phyloP scores from a whole-genome alignment of 2,797 vertebrate genomes.

The Trachurus trachurus region DNA sequence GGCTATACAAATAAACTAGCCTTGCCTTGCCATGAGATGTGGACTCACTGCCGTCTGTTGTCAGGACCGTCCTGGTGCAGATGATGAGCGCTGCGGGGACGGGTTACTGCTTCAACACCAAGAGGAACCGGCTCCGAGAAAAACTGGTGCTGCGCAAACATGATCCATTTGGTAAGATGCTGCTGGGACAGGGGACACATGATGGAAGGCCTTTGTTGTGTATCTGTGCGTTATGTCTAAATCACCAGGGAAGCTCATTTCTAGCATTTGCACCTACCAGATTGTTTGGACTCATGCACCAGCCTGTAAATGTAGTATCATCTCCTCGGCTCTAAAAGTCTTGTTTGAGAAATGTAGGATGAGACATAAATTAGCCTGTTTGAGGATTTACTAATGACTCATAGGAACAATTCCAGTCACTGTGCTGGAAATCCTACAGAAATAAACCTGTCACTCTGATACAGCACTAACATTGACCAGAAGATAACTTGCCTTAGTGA shows the following conservation, averaged over 20 bases:
- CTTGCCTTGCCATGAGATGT: too few species aligned
- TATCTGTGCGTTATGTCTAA: background rate
- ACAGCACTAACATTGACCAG: too few species aligned
- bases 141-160: slow-evolving; percentile 92
- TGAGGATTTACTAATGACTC: background rate
- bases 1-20: too few species aligned
- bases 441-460: background rate
- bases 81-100: slow-evolving; percentile 95
- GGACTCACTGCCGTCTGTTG: background rate
- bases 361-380: too few species aligned
- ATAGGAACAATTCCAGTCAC: background rate
- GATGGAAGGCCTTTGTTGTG: background rate
- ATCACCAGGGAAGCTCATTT: background rate
- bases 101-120: slow-evolving; percentile 90
- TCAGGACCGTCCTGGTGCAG: slow-evolving; percentile 92
- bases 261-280: background rate
- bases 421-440: background rate
- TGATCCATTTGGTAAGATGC: slow-evolving; percentile 92
- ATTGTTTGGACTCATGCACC: background rate
- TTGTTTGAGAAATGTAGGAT: background rate
- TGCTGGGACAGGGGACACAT: background rate
- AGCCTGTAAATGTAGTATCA: background rate
- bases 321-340: too few species aligned
- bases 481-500: background rate
- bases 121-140: slow-evolving; percentile 88